A percentile compares a stretch with the other conserved stretches of the same genome.
phyloP scores from a whole-genome alignment of 2,113 vertebrate species.

The Chlorodrepanis virens region DNA sequence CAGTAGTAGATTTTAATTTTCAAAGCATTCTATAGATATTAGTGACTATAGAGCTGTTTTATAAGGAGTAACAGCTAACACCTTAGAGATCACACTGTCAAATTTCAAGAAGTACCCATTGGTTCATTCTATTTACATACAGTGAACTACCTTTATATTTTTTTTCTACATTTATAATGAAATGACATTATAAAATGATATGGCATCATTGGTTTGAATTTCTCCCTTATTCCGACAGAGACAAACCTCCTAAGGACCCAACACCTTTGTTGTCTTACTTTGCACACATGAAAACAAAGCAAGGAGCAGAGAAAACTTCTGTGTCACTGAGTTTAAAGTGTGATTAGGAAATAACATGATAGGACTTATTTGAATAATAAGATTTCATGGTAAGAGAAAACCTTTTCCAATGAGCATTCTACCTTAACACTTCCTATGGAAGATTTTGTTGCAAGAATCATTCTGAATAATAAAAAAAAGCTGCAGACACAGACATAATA shows the following conservation, averaged over 20 bases:
- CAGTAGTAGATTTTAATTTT: neutral
- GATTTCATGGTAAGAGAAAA: constrained; percentile 8
- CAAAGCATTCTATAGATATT: neutral
- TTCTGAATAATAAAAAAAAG: neutral
- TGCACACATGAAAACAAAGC: neutral
- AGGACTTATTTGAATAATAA: constrained; percentile 38
- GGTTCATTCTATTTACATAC: neutral
- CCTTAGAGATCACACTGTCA: neutral
- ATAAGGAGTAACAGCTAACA: neutral
- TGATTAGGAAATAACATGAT: constrained; percentile 25
- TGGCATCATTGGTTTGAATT: neutral
- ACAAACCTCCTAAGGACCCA: neutral
- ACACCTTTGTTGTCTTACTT: neutral
- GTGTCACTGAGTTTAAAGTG: constrained; percentile 9
- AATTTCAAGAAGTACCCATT: neutral
- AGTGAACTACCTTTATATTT: neutral
- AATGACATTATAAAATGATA: neutral
- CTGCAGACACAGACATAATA: neutral
- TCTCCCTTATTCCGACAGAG: neutral
- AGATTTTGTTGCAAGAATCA: neutral
- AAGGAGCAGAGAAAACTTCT: neutral
- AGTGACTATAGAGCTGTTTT: neutral
- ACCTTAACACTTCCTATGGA: neutral
- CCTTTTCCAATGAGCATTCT: neutral
- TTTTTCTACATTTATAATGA: neutral